These are phyloP conservation scores for Aplysina aerophoba DNA, from an alignment of 37 sponge, comb jelly and placozoan genomes.

Conservation along the genomic window DNA sequence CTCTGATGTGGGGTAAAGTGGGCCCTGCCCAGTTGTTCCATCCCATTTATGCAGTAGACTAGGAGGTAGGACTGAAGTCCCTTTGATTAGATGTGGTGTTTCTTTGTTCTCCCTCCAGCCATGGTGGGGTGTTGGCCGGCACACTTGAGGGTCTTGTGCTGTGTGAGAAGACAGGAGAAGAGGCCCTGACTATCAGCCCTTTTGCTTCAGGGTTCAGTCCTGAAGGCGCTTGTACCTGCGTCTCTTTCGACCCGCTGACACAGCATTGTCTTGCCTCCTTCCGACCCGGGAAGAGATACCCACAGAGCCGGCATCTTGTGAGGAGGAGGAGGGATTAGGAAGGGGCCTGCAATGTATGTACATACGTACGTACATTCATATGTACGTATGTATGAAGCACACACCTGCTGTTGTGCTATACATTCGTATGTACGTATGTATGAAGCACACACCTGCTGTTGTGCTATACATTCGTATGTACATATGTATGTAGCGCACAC, in stretches of 20 bases:
- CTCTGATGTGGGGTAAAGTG: too few species aligned
- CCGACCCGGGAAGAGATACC: slow-evolving; percentile 56
- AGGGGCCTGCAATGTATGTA: too few species aligned
- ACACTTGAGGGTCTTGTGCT: slow-evolving; percentile 68
- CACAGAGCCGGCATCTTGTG: slow-evolving; percentile 66
- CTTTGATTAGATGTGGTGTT: too few species aligned
- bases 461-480: not conserved
- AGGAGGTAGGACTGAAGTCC: too few species aligned
- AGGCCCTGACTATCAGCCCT: not conserved
- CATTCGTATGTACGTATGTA: too few species aligned
- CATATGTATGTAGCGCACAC: not conserved
- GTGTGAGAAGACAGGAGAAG: slow-evolving; percentile 52
- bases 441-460: not conserved
- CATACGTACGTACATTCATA: too few species aligned
- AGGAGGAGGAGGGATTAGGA: not conserved
- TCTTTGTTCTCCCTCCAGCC: slow-evolving; percentile 32
- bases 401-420: not conserved
- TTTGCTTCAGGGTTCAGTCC: not conserved
- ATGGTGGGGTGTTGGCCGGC: slow-evolving; percentile 62
- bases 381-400: not conserved
- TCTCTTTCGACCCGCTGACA: slow-evolving; percentile 74
- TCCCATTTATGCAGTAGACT: too few species aligned
- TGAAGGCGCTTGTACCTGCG: slow-evolving; percentile 58
- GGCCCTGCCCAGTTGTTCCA: too few species aligned
- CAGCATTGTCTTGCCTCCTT: slow-evolving; percentile 74